phyloP scores from a whole-genome alignment of 2,888 invertebrate genomes.

The Ceraclea dissimilis region DNA sequence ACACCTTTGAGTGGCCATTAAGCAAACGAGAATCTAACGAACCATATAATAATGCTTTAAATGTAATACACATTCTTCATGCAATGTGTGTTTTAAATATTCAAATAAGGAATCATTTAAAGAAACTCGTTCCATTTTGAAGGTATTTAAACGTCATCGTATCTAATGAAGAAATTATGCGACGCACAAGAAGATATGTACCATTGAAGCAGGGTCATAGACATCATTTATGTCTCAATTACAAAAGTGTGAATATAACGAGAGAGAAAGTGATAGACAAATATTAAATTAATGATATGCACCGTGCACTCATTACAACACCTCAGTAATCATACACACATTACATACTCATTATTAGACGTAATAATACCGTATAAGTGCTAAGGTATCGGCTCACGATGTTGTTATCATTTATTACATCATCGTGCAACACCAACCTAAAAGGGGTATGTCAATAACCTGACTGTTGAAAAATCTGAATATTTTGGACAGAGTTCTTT shows the following conservation, averaged over 20 bases:
- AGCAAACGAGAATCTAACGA: no score
- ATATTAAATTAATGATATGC: constrained; percentile 10
- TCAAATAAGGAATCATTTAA: neutral
- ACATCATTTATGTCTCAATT: constrained; percentile 8
- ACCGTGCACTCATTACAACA: neutral
- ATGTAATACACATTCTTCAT: no score
- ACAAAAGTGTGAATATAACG: constrained; percentile 4
- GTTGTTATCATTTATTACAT: no score
- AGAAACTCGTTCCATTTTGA: neutral
- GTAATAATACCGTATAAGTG: no score
- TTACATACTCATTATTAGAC: no score
- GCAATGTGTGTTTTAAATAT: neutral
- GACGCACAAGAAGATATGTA: neutral
- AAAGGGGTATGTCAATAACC: no score
- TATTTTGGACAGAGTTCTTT: no score
- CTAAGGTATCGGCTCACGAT: no score
- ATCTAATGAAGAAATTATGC: neutral
- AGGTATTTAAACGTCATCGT: neutral
- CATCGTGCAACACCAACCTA: no score
- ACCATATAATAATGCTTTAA: no score
- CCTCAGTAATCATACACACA: neutral
- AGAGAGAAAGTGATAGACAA: constrained; percentile 15
- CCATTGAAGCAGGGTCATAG: constrained; percentile 2
- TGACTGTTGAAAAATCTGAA: no score
- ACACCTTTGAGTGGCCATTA: no score